Conservation (phyloP, 2,113 vertebrate species). For the Cavia aperea region DNA sequence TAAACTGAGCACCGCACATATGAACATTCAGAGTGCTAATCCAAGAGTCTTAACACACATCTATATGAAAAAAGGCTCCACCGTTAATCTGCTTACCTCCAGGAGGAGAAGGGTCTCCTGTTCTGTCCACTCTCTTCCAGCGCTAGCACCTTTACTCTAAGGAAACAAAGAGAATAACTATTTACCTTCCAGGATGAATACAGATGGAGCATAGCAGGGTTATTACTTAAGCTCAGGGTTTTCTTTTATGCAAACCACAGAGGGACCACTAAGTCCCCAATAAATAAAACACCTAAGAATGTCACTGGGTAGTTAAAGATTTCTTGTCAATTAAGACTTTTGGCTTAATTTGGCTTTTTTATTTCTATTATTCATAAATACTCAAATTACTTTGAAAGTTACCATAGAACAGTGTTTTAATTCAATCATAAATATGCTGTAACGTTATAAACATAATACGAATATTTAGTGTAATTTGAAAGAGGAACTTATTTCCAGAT, state of each 20-base stretch:
- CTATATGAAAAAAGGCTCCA: not conserved
- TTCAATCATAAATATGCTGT: not conserved
- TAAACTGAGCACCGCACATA: not conserved
- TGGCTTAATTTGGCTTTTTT: not conserved
- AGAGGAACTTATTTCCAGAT: not conserved
- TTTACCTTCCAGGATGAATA: not conserved
- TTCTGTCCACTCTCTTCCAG: slow-evolving; percentile 94
- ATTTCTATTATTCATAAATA: not conserved
- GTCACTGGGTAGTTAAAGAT: slow-evolving; percentile 1
- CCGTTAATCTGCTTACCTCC: slow-evolving; percentile 79
- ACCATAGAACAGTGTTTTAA: not conserved
- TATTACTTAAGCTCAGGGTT: not conserved
- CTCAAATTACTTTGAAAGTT: not conserved
- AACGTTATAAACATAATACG: not conserved
- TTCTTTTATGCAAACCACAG: not conserved
- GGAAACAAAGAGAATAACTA: slow-evolving; percentile 11
- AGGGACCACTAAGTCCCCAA: not conserved
- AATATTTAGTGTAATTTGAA: not conserved
- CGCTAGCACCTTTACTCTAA: slow-evolving; percentile 87
- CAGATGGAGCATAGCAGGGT: not conserved
- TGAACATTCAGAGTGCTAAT: not conserved
- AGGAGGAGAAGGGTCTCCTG: slow-evolving; percentile 95
- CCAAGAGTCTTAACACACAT: not conserved
- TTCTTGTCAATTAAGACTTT: not conserved
- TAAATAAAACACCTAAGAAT: not conserved